Evolutionary conservation across 2,797 vertebrate species (phyloP), one percentile per base, ranked within the genome.

Genomic region (Phylloscopus collybita): DNA sequence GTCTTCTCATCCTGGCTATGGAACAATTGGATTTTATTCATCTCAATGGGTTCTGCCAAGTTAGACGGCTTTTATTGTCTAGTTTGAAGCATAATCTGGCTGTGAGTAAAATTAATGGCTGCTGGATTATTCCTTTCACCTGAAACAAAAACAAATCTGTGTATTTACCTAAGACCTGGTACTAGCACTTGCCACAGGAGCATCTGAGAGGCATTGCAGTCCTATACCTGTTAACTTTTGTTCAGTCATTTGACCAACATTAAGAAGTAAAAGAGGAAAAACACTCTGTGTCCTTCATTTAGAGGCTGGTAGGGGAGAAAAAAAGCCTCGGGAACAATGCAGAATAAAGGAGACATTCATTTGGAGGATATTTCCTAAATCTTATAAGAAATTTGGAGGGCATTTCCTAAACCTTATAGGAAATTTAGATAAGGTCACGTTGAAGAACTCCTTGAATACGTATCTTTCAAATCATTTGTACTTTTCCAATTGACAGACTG

Each of bases 351-450:
- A 94, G 81, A 91, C 65, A 66, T 88, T 89, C 26, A 93, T 88
- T 90, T 86, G 59, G 85, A 96, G 72, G 69, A 90, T 26, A 62
- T 88, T 94, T 95, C 81, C 75, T 80, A 40, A 95, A 65, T 34
- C 60, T 51, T 72, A 6, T 59, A 81, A 40, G 40, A 86, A 42
- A 93, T 88, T 90, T 86, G 59, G 85, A 96, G 72, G 69, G 88
- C 26, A 62, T 88, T 94, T 95, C 81, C 75, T 80, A 40, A 95
- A 65, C 40, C 60, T 51, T 72, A 7, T 59, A 81, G 75, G 82
- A 94, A 91, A 94, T 93, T 91, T 91, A 88, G 59, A 69, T 91
- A 90, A 91, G 72, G 93, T 94, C 91, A 94, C 59, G 79, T 72
- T 93, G 54, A 90, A 86, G 73, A 86, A 54, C 54, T 83, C 57